Evolutionary conservation across 37 sponge, comb jelly and placozoan genomes (phyloP).

Genomic region (Bolinopsis microptera): DNA sequence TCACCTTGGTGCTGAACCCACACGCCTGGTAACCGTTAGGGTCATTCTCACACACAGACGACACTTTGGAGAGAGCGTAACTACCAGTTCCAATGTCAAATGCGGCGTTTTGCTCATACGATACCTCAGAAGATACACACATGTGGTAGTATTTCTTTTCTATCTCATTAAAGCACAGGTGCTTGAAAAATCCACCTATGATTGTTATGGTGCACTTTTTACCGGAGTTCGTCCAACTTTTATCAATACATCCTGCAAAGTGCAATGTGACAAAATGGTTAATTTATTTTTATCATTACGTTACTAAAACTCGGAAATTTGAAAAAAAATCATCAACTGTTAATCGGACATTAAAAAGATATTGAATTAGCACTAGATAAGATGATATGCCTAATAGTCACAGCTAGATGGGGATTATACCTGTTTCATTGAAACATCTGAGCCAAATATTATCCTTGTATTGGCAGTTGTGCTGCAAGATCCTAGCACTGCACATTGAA

Average conservation of each 20-base stretch:
- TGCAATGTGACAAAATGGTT: too few species aligned
- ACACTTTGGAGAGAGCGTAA: not conserved
- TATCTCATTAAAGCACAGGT: not conserved
- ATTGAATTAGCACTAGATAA: too few species aligned
- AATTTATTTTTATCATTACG: too few species aligned
- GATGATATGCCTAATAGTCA: too few species aligned
- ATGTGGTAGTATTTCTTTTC: not conserved
- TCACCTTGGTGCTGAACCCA: not conserved
- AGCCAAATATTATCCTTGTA: not conserved
- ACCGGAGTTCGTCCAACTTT: not conserved
- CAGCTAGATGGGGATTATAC: too few species aligned
- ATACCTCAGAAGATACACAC: not conserved
- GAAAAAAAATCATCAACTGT: too few species aligned
- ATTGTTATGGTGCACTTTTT: not conserved
- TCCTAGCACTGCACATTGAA: not conserved
- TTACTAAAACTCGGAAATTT: too few species aligned
- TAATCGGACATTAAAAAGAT: too few species aligned
- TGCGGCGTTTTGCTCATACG: not conserved
- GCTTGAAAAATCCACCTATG: too few species aligned
- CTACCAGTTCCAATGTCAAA: not conserved
- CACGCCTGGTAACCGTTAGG: not conserved
- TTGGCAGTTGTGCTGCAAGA: not conserved
- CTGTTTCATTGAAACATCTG: not conserved
- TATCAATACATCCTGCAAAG: too few species aligned
- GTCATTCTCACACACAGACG: conserved; percentile 13